Percentiles rank a stretch among this genome's conserved stretches.
Conservation (phyloP, 2,113 vertebrate species). For the Ceratotherium simum region DNA sequence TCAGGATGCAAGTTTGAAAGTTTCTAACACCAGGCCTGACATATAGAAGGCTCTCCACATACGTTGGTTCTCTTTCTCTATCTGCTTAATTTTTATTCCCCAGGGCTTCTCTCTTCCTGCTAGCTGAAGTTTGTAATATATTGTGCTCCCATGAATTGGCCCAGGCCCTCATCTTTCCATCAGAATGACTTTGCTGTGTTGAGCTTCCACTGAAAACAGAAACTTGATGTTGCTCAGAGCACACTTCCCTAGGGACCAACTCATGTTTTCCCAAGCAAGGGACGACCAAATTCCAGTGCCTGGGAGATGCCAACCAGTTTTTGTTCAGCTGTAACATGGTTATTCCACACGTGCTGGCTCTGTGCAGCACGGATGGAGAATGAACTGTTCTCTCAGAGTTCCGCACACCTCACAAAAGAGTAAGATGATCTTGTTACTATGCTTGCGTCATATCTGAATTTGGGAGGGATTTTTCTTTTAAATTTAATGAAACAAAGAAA, state of each 20-base stretch:
- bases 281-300: background rate
- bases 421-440: background rate
- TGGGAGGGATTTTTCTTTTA: background rate
- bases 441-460: background rate
- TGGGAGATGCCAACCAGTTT: background rate
- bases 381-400: background rate
- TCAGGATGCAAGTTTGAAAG: background rate
- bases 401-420: background rate
- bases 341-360: too few relatives aligned
- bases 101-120: background rate
- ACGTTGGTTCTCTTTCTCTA: background rate
- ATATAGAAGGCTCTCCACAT: background rate
- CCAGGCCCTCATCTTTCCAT: background rate
- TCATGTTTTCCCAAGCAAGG: background rate
- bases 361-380: background rate
- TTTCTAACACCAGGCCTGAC: background rate
- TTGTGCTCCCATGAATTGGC: background rate
- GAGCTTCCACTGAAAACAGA: background rate
- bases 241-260: background rate
- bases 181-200: background rate
- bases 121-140: background rate
- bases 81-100: background rate
- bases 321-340: rapidly evolving
- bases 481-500: background rate
- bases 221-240: background rate